Evolutionary conservation across 2,888 invertebrate genomes (phyloP), one percentile per base, ranked within the genome.

Genomic region (Drosophila formosana): DNA sequence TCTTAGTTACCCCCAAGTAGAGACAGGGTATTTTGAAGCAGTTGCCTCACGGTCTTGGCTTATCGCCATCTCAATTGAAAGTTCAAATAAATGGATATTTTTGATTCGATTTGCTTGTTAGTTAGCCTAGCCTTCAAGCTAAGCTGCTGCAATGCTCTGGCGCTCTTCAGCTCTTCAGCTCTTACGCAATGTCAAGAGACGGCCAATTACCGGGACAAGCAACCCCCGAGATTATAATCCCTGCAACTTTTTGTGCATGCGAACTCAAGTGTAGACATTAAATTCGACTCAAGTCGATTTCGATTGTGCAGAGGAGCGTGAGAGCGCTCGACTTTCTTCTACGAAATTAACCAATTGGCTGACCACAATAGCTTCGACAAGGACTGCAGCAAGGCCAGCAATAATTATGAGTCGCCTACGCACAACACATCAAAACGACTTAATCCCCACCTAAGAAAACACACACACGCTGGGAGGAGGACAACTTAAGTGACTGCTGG

Each of bases 271-370:
- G 52, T 43, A 55, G 51, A 28, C 71, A 64, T 66, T 49, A 75
- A 75, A 75, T 70, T 76, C 65, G 28, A 57, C 47, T 58, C 47
- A 13, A 39, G 39, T 39, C 13, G 39, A 47, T 47, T 45, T 45
- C 57, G 37, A 41, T 65, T 32, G 51, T 37, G 46, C 51, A 41
- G 37, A 11, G 25, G n/a, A 28, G 47, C 47, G 55, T 50, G 55
- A 45, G 43, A 26, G 57, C 28, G 66, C 67, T 77, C 74, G 67
- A 74, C 55, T 77, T 88, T 80, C 82, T 78, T 78, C 66, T 84
- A 76, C 80, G 84, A 89, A 84, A 87, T 82, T 88, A 89, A 89
- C 89, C 89, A 89, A 89, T 89, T 88, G 90, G 77, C 89, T 84
- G 82, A 81, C 87, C 89, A 78, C 78, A 75, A 66, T 50, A 47